Evolutionary conservation across 2,888 invertebrate species (phyloP), one percentile per base, ranked within the genome.

Genomic region (Alviniconcha strummeri): DNA sequence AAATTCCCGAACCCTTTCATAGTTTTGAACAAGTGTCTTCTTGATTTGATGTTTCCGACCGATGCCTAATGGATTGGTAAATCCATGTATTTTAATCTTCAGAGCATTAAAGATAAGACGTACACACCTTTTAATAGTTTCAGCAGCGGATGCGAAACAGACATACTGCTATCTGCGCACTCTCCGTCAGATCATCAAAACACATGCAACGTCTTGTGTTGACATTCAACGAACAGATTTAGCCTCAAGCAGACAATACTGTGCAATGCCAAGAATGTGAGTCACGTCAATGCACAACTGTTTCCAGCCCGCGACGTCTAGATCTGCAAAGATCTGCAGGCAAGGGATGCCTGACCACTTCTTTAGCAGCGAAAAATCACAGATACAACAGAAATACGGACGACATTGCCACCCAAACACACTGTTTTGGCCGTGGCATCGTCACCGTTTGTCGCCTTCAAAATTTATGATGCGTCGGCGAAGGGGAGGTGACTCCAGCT

Each of bases 91-190:
- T 36, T 36, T 36, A 36, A 36, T 36, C 36, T 36, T 36, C 36
- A 36, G 36, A 36, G 36, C 0, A 36, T 36, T 36, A 36, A 36
- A 36, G 36, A 36, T n/a, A 69, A 60, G 60, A 36, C 64, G 17
- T 36, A 71, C 82, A 54, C 86, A 90, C 90, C 89, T 88, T 95
- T 95, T 84, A 95, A 92, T 92, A 95, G 95, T 92, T 95, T 95
- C 87, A 95, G 92, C 86, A 95, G 93, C 74, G 95, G 95, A 93
- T 95, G 95, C 89, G 94, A 95, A 85, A 95, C 95, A 89, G 95
- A 95, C 95, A 95, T 95, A 36, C 55, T 72, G 79, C 56, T 55
- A 56, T 19, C 36, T 8, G 15, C 60, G 9, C 54, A 55, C 13
- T 76, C n/a, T 64, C 17, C 19, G 13, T 15, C n/a, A n/a, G 4